Conservation (phyloP, 2,888 invertebrate genomes). For the Thalpophila matura region DNA sequence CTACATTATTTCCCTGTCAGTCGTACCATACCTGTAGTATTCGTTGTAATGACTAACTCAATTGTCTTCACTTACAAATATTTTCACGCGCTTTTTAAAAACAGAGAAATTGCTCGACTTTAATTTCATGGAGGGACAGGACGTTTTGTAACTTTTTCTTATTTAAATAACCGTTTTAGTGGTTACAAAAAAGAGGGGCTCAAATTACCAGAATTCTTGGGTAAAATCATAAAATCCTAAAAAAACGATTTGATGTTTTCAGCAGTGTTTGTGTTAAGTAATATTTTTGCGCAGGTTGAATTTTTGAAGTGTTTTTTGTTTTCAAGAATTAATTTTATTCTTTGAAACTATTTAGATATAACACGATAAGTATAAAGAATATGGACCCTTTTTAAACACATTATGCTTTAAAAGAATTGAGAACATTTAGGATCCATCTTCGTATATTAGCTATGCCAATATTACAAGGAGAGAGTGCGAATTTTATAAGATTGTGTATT, state of each 20-base stretch:
- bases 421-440: too few relatives aligned
- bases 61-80: conserved; percentile 41
- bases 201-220: conserved; percentile 20
- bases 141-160: conserved; percentile 19
- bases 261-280: not conserved
- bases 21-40: conserved; percentile 18
- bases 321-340: too few relatives aligned
- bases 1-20: too few relatives aligned
- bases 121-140: conserved; percentile 5
- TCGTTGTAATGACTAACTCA: conserved; percentile 29
- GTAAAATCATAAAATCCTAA: conserved; percentile 1
- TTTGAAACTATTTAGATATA: too few relatives aligned
- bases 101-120: conserved; percentile 5
- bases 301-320: not conserved
- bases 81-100: too few relatives aligned
- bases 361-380: too few relatives aligned
- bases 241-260: conserved; percentile 5
- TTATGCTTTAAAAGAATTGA: too few relatives aligned
- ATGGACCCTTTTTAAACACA: too few relatives aligned
- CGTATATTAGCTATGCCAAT: too few relatives aligned
- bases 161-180: conserved; percentile 25
- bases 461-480: too few relatives aligned
- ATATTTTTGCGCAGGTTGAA: conserved; percentile 6
- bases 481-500: too few relatives aligned
- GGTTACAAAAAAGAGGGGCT: conserved; percentile 12